A percentile compares a stretch with the other conserved stretches of the same genome.
Conservation (phyloP, 1,140 invertebrate species). For the Phenacoccus solenopsis region DNA sequence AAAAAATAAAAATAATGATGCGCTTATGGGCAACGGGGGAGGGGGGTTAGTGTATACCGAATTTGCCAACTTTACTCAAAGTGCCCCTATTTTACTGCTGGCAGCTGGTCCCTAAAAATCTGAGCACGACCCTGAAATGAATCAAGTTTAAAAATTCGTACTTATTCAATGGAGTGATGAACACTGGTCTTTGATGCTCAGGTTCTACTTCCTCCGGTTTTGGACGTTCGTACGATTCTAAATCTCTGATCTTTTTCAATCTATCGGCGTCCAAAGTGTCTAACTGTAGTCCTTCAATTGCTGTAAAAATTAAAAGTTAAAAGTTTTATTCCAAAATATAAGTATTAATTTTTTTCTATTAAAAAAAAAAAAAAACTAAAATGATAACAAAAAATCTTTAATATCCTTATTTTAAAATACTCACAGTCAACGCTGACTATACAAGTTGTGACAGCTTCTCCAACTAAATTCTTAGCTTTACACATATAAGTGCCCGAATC, state of each 20-base stretch:
- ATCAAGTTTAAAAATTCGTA: conserved; percentile 20
- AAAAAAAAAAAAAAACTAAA: neutral
- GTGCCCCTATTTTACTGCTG: too few relatives aligned
- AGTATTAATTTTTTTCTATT: neutral
- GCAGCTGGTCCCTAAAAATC: too few relatives aligned
- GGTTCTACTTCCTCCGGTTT: conserved; percentile 61
- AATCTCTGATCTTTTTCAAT: conserved; percentile 72
- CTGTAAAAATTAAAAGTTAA: conserved; percentile 37
- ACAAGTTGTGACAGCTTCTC: conserved; percentile 83
- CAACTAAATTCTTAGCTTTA: conserved; percentile 78
- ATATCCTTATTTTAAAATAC: conserved; percentile 23
- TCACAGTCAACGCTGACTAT: conserved; percentile 69
- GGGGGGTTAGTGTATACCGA: too few relatives aligned
- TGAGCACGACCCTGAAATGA: too few relatives aligned
- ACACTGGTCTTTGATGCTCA: conserved; percentile 66
- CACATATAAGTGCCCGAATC: conserved; percentile 92
- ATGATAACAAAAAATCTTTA: neutral
- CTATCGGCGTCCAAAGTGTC: conserved; percentile 82
- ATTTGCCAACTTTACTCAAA: too few relatives aligned
- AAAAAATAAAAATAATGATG: neutral
- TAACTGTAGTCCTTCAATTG: conserved; percentile 66
- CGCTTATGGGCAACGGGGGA: too few relatives aligned
- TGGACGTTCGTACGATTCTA: conserved; percentile 68
- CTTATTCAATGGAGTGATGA: conserved; percentile 69
- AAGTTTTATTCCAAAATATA: neutral